A percentile compares a stretch with the other conserved stretches of the same genome.
These are phyloP conservation scores for Melinaea marsaeus DNA, from an alignment of 2,888 invertebrate genomes.

Conservation along the genomic window DNA sequence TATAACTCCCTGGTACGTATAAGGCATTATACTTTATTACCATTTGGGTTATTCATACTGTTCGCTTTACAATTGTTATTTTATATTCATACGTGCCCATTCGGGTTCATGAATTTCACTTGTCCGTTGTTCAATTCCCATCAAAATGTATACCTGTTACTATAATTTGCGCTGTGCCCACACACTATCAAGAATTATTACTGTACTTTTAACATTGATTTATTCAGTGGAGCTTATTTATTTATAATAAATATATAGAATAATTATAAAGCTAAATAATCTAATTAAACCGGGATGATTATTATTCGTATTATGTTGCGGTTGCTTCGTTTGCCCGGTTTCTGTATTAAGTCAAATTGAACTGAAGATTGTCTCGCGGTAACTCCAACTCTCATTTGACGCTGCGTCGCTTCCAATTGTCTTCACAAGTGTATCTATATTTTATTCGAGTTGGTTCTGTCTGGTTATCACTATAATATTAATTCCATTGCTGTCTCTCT, in stretches of 20 bases:
- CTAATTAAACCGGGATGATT: not conserved
- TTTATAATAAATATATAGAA: not conserved
- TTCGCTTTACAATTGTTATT: slow-evolving; percentile 45
- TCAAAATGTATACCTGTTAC: slow-evolving; percentile 18
- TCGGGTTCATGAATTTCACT: slow-evolving; percentile 39
- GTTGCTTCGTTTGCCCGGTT: slow-evolving; percentile 47
- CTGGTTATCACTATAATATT: slow-evolving; percentile 52
- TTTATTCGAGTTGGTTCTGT: slow-evolving; percentile 49
- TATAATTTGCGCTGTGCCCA: slow-evolving; percentile 25
- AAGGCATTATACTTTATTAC: slow-evolving; percentile 27
- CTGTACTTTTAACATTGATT: slow-evolving; percentile 9
- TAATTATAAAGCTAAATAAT: not conserved
- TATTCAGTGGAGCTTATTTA: not conserved
- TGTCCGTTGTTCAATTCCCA: slow-evolving; percentile 32
- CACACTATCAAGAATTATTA: slow-evolving; percentile 13
- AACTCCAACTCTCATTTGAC: slow-evolving; percentile 66
- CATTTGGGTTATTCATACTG: slow-evolving; percentile 39
- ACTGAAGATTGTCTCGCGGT: slow-evolving; percentile 65
- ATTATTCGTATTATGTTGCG: slow-evolving; percentile 18
- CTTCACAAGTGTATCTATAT: slow-evolving; percentile 52
- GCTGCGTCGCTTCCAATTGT: slow-evolving; percentile 70
- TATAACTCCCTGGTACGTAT: slow-evolving; percentile 20
- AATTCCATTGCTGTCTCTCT: slow-evolving; percentile 26
- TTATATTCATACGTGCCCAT: slow-evolving; percentile 39
- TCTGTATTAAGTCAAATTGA: slow-evolving; percentile 74